Evolutionary conservation across 2,888 invertebrate species (phyloP).

Genomic region (Sipha maydis): DNA sequence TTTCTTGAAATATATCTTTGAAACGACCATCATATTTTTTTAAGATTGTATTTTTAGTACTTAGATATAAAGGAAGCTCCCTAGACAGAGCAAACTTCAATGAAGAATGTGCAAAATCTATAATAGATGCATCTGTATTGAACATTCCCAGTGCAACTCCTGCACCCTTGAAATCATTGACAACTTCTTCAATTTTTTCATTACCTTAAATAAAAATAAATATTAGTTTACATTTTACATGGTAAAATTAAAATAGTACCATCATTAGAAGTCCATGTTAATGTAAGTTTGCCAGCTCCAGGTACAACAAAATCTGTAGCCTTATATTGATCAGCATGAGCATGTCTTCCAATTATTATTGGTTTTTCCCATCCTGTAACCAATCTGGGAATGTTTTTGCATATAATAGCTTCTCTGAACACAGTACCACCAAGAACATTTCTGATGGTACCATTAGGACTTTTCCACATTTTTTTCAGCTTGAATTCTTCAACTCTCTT

Average conservation of each 20-base stretch:
- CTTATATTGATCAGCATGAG: slow-evolving; percentile 95
- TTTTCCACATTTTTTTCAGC: slow-evolving; percentile 90
- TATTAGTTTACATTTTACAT: background rate
- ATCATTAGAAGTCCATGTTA: slow-evolving; percentile 79
- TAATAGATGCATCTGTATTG: slow-evolving; percentile 95
- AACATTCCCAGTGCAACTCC: slow-evolving; percentile 96
- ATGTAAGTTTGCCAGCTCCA: slow-evolving; percentile 85
- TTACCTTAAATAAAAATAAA: slow-evolving; percentile 17
- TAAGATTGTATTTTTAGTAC: slow-evolving; percentile 96
- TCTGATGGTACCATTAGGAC: slow-evolving; percentile 88
- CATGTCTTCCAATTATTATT: slow-evolving; percentile 98
- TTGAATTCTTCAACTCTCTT: slow-evolving; percentile 92
- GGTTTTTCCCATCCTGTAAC: slow-evolving; percentile 96
- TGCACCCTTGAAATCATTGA: slow-evolving; percentile 85
- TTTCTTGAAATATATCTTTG: slow-evolving; percentile 96
- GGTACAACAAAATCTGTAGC: slow-evolving; percentile 97
- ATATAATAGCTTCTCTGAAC: slow-evolving; percentile 87
- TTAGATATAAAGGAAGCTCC: slow-evolving; percentile 89
- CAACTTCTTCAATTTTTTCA: slow-evolving; percentile 74
- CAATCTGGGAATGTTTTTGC: slow-evolving; percentile 93
- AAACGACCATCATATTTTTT: slow-evolving; percentile 97
- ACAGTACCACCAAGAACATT: slow-evolving; percentile 87
- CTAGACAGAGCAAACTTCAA: slow-evolving; percentile 89
- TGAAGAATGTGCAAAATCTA: slow-evolving; percentile 94
- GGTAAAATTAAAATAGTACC: slow-evolving; percentile 66